Base-by-base conservation (phyloP, 2,888 invertebrate genomes). In the Cheiracanthium punctorium region DNA sequence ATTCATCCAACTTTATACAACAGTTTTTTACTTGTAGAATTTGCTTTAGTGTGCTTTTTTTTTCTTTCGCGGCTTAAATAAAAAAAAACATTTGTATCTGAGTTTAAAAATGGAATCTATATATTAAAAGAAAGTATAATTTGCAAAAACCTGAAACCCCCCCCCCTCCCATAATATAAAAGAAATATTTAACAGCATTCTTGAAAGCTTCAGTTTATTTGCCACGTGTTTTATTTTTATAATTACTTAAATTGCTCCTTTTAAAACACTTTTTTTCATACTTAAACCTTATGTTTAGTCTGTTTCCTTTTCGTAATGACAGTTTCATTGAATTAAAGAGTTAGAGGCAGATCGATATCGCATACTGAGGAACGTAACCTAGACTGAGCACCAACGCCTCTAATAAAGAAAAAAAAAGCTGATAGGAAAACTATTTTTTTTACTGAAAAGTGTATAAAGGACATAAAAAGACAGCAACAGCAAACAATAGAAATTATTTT, bases 301-400 rank as follows among this genome's bases (percentile, higher is more conserved):
- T 48, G 48, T 48, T 48, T 48, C 17, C 48, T 17, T 48, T 48
- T 17, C 48, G 8, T 48, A 48, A 48, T 48, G 48, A 48, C 48
- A 48, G 48, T 48, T 48, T 48, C 48, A 48, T 48, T 48, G 48
- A 48, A 48, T 48, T 48, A 48, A 48, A 48, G 48, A 12, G 48
- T 2, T 5, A 17, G 48, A 17, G 48, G 17, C 2, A 17, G 17
- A 48, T 48, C 48, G 17, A 48, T 48, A 48, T 17, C 48, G 17
- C 48, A 48, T 5, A 17, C 12, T 48, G 17, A 48, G 48, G 48
- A 48, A 14, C 48, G 8, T 7, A 12, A 48, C 10, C 14, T 17
- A 7, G 8, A 17, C 14, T 48, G 48, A 48, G 48, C 48, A 48
- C 48, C 12, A 17, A 48, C 12, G 48, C 14, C 17, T 10, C 2